These are phyloP conservation scores for Tryphoninae sp. DNA, from an alignment of 2,888 invertebrate species.

Conservation along the genomic window DNA sequence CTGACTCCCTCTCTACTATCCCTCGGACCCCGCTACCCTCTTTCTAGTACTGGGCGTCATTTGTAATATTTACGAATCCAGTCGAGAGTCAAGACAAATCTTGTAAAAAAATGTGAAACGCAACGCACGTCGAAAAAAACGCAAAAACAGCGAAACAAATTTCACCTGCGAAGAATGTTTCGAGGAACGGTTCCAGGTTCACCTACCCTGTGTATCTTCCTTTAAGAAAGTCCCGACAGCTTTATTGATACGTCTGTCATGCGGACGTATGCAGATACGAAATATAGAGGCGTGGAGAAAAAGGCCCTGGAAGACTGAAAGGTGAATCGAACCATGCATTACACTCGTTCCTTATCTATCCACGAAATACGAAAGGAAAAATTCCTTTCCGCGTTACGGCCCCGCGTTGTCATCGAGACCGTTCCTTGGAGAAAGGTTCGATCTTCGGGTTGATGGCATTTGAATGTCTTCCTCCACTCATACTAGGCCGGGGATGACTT, in stretches of 20 bases:
- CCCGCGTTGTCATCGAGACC: neutral
- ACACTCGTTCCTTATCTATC: constrained; percentile 34
- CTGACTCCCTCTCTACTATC: neutral
- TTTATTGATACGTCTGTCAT: neutral
- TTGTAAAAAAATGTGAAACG: neutral
- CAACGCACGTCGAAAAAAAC: constrained; percentile 21
- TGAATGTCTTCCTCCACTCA: neutral
- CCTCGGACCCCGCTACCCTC: neutral
- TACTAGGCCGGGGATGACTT: neutral
- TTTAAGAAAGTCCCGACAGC: neutral
- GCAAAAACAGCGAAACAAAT: constrained; percentile 1
- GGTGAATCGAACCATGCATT: constrained; percentile 13
- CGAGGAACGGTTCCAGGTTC: neutral
- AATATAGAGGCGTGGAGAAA: neutral
- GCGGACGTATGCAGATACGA: neutral
- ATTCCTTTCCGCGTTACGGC: constrained; percentile 31
- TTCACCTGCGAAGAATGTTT: neutral
- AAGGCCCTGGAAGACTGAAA: neutral
- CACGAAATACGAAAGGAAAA: constrained; percentile 26
- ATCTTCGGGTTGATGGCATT: neutral
- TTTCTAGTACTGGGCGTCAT: constrained; percentile 15
- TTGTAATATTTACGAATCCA: constrained; percentile 32
- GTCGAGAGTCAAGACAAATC: neutral
- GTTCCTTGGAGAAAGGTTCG: neutral
- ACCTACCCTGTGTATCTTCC: neutral